Evolutionary conservation across 1,140 invertebrate species (phyloP).

Genomic region (Wiebesia pumilae): DNA sequence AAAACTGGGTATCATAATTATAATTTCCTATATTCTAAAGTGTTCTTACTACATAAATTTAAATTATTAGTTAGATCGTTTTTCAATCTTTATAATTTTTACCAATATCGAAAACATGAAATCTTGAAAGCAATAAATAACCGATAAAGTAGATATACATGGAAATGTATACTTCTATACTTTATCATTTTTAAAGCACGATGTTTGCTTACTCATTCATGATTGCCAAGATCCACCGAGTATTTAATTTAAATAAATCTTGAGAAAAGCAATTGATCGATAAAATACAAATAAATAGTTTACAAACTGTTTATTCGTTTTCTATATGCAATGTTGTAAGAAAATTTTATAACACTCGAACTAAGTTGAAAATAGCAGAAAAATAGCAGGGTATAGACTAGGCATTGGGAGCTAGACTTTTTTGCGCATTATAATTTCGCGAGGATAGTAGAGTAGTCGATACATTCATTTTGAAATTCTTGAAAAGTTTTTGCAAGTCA

Average conservation of each 20-base stretch:
- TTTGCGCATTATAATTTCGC: slow-evolving; percentile 33
- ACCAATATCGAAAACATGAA: too few species aligned
- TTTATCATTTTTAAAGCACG: not conserved
- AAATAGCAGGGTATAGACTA: not conserved
- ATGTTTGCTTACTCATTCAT: not conserved
- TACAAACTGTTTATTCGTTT: slow-evolving; percentile 19
- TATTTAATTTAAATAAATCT: slow-evolving; percentile 20
- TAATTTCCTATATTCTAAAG: too few species aligned
- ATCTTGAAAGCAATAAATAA: too few species aligned
- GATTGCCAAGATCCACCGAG: not conserved
- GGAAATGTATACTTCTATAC: too few species aligned
- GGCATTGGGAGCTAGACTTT: not conserved
- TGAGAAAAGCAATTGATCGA: not conserved
- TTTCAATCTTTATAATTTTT: too few species aligned
- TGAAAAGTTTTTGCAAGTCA: slow-evolving; percentile 64
- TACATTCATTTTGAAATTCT: slow-evolving; percentile 60
- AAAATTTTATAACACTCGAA: slow-evolving; percentile 15
- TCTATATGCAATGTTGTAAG: not conserved
- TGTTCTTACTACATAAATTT: too few species aligned
- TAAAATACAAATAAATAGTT: not conserved
- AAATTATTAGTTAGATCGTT: too few species aligned
- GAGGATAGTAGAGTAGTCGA: slow-evolving; percentile 33
- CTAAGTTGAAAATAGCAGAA: slow-evolving; percentile 8
- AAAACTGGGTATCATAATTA: too few species aligned
- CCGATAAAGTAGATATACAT: too few species aligned